These are phyloP conservation scores for Staurois parvus DNA, from an alignment of 2,797 vertebrate species.

Conservation along the genomic window DNA sequence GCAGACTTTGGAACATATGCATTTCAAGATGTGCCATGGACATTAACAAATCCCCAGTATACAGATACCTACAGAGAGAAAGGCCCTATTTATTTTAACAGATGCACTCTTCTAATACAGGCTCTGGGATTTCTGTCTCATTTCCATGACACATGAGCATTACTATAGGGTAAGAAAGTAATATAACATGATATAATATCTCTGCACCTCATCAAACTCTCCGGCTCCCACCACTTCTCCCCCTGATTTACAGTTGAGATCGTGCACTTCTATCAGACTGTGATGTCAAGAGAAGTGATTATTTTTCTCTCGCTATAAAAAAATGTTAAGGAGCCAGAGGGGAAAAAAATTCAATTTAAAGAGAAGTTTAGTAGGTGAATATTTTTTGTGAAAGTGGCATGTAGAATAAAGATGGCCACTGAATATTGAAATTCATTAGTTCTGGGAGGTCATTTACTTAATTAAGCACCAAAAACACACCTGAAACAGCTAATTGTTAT, in stretches of 20 bases:
- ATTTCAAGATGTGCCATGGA: constrained; percentile 45
- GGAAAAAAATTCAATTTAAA: constrained; percentile 75
- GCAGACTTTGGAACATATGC: constrained; percentile 37
- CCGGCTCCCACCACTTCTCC: constrained; percentile 74
- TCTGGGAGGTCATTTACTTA: neutral
- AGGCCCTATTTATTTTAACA: constrained; percentile 61
- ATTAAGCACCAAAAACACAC: neutral
- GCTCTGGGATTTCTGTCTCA: constrained; percentile 66
- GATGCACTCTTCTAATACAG: constrained; percentile 61
- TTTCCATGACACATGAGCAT: constrained; percentile 77
- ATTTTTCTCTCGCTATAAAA: constrained; percentile 76
- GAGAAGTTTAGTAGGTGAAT: constrained; percentile 69
- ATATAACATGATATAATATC: constrained; percentile 78
- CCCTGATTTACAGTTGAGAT: constrained; percentile 77
- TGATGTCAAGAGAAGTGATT: constrained; percentile 71
- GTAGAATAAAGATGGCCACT: constrained; percentile 28
- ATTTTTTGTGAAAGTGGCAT: constrained; percentile 44
- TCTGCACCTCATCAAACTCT: constrained; percentile 76
- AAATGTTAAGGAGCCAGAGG: constrained; percentile 73
- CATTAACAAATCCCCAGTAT: constrained; percentile 59
- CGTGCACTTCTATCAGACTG: constrained; percentile 73
- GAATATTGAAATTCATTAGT: constrained; percentile 12
- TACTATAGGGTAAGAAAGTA: constrained; percentile 75
- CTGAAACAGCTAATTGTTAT: neutral
- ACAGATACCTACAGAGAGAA: constrained; percentile 59